These are phyloP conservation scores for Pocillopora grandis DNA, from an alignment of 92 coral and sea anemone species.

Conservation along the genomic window DNA sequence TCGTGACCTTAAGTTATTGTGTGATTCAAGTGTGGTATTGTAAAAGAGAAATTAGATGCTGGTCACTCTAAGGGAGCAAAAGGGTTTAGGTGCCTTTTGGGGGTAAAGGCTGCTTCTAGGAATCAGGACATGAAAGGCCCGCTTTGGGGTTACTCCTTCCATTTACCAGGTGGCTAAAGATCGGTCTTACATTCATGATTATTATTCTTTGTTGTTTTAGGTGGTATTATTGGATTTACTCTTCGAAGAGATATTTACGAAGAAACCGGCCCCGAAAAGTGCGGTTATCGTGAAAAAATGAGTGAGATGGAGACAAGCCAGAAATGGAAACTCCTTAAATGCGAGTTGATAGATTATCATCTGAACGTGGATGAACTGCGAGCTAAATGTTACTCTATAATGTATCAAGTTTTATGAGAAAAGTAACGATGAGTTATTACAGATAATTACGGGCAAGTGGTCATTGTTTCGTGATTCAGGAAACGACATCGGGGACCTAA, in stretches of 20 bases:
- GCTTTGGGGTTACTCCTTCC: background rate
- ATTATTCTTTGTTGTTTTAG: constrained; percentile 11
- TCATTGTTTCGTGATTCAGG: too few species aligned
- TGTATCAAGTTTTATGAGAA: constrained; percentile 39
- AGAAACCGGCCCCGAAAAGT: constrained; percentile 12
- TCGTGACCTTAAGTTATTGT: too few species aligned
- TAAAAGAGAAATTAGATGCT: too few species aligned
- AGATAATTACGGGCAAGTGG: too few species aligned
- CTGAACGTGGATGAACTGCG: constrained; percentile 14
- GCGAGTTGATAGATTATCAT: constrained; percentile 41
- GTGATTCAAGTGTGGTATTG: too few species aligned
- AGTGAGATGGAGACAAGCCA: constrained; percentile 44
- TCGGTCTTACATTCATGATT: background rate
- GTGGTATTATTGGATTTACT: constrained; percentile 58
- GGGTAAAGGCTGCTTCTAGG: too few species aligned
- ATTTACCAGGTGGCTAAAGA: background rate
- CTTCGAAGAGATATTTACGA: constrained; percentile 55
- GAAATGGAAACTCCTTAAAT: constrained; percentile 42
- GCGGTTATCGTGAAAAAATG: constrained; percentile 60
- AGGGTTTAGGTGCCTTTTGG: too few species aligned
- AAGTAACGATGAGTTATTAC: too few species aligned
- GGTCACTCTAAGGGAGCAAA: too few species aligned
- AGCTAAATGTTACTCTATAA: constrained; percentile 43
- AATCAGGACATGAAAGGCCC: too few species aligned
- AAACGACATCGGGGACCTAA: too few species aligned